A percentile compares a stretch with the other conserved stretches of the same genome.
Evolutionary conservation across 2,888 invertebrate genomes (phyloP).

Genomic region (Siphlonurus alternatus): DNA sequence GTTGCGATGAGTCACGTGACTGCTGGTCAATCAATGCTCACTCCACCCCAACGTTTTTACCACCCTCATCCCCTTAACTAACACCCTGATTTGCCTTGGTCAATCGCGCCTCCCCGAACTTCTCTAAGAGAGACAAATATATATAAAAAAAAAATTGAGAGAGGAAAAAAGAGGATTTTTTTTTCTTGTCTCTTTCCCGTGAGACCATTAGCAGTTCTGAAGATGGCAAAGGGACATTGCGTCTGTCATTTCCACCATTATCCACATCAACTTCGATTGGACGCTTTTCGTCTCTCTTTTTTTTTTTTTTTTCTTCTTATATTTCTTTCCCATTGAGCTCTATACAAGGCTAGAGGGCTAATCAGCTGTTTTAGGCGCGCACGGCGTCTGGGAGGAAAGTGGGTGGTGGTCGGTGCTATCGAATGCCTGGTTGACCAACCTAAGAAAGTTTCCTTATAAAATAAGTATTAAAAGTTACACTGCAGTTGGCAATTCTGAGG

Average conservation of each 20-base stretch:
- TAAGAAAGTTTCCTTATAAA: no score
- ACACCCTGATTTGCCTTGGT: background rate
- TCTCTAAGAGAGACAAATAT: background rate
- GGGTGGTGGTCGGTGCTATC: no score
- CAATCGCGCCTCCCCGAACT: background rate
- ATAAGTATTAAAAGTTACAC: no score
- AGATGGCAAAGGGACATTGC: background rate
- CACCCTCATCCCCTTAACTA: background rate
- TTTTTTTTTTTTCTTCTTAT: no score
- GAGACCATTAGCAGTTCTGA: background rate
- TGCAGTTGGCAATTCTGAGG: no score
- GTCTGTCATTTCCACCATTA: background rate
- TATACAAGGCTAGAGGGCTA: no score
- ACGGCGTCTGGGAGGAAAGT: no score
- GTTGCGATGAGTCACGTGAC: background rate
- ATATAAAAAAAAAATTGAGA: background rate
- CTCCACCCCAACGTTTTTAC: background rate
- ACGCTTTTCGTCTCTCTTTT: background rate
- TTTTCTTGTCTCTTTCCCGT: background rate
- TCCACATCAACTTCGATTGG: background rate
- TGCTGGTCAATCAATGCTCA: background rate
- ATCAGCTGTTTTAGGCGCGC: no score
- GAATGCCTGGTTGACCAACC: no score
- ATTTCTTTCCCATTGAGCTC: no score
- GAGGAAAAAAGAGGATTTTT: background rate